These are phyloP conservation scores for Arge pagana DNA, from an alignment of 2,888 invertebrate species.

Conservation along the genomic window DNA sequence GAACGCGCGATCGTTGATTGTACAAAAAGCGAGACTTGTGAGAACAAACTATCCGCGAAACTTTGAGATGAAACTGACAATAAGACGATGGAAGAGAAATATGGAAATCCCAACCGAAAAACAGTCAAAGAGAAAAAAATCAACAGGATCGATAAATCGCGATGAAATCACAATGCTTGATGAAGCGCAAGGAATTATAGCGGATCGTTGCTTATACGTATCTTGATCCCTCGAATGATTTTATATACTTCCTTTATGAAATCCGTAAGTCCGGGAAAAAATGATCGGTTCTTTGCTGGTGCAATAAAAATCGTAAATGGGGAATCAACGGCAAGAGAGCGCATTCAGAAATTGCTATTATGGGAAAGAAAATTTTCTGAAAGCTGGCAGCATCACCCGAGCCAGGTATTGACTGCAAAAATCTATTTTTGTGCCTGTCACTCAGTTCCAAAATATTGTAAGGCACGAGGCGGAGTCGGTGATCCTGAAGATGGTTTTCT, in stretches of 20 bases:
- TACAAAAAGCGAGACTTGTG: too few relatives aligned
- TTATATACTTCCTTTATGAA: conserved; percentile 18
- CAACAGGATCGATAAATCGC: too few relatives aligned
- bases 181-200: too few relatives aligned
- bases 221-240: too few relatives aligned
- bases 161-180: too few relatives aligned
- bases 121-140: too few relatives aligned
- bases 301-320: conserved; percentile 9
- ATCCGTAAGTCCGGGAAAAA: not conserved
- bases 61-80: too few relatives aligned
- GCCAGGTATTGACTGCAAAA: conserved; percentile 20
- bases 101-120: too few relatives aligned
- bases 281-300: conserved; percentile 8
- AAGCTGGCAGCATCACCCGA: conserved; percentile 14
- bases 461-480: conserved; percentile 24
- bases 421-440: conserved; percentile 30
- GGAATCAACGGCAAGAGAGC: conserved; percentile 17
- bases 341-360: conserved; percentile 16
- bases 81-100: too few relatives aligned
- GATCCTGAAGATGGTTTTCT: conserved; percentile 14
- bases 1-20: too few relatives aligned
- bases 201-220: too few relatives aligned
- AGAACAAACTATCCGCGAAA: too few relatives aligned
- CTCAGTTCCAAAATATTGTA: conserved; percentile 36
- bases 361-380: conserved; percentile 19